Percentiles rank a stretch among this genome's conserved stretches.
These are phyloP conservation scores for Agelaius phoeniceus DNA, from an alignment of 2,113 vertebrate species.

Conservation along the genomic window DNA sequence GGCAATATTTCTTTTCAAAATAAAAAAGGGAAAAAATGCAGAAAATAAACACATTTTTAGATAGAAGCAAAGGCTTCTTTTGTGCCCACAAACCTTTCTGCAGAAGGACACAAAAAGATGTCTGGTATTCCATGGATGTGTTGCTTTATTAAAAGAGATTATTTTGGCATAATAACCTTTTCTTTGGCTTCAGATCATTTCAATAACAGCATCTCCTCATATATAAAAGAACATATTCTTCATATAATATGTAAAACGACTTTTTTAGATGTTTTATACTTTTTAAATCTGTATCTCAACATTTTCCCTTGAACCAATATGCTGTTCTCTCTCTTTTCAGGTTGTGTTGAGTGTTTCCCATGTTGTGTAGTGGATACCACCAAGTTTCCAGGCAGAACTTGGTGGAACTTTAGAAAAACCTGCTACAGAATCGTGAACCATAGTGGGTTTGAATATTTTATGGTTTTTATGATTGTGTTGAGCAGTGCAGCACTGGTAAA, in stretches of 20 bases:
- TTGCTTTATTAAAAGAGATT: neutral
- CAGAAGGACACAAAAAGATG: neutral
- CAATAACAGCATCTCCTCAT: neutral
- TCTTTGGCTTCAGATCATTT: neutral
- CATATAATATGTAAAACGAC: neutral
- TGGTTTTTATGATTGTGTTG: slow-evolving; percentile 93
- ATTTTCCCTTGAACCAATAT: neutral
- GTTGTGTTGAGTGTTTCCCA: slow-evolving; percentile 67
- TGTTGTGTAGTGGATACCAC: slow-evolving; percentile 77
- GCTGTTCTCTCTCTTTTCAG: slow-evolving; percentile 64
- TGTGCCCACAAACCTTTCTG: neutral
- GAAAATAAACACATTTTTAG: neutral
- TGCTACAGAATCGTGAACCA: slow-evolving; percentile 93
- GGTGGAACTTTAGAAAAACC: slow-evolving; percentile 91
- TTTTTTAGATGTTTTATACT: neutral
- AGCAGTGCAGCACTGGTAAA: slow-evolving; percentile 92
- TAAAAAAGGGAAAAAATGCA: neutral
- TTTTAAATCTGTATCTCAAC: neutral
- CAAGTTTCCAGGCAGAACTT: slow-evolving; percentile 71
- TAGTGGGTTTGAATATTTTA: slow-evolving; percentile 94
- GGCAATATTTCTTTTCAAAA: neutral
- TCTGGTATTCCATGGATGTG: neutral
- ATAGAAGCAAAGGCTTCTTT: neutral
- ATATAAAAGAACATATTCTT: neutral
- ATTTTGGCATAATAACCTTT: neutral